These are phyloP conservation scores for Coptotermes formosanus DNA, from an alignment of 1,140 invertebrate species.

Conservation along the genomic window DNA sequence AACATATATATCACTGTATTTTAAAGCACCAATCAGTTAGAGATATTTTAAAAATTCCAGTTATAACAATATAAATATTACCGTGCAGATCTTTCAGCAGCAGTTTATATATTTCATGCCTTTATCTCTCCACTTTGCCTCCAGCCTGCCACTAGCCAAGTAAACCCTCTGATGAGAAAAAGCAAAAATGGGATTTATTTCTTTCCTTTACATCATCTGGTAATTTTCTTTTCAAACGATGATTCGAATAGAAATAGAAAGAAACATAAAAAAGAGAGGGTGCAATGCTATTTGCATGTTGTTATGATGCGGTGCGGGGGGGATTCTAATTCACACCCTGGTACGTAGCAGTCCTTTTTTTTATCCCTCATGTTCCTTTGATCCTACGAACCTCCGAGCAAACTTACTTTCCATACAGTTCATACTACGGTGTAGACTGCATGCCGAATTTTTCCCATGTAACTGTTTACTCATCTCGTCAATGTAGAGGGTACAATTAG, in stretches of 20 bases:
- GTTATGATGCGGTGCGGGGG: no score
- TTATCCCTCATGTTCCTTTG: neutral
- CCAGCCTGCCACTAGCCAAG: neutral
- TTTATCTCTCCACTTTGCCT: neutral
- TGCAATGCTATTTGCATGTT: neutral
- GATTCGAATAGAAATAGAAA: conserved; percentile 3
- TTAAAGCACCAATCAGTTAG: no score
- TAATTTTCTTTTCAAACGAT: neutral
- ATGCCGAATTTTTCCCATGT: neutral
- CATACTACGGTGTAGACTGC: neutral
- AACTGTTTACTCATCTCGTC: conserved; percentile 2
- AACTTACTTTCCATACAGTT: neutral
- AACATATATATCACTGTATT: no score
- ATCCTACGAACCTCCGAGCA: neutral
- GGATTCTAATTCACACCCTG: neutral
- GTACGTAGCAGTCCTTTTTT: neutral
- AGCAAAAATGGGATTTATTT: neutral
- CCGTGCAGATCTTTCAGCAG: neutral
- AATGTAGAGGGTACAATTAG: neutral
- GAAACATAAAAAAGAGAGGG: neutral
- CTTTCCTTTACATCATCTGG: neutral
- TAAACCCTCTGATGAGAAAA: neutral
- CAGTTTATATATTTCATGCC: neutral
- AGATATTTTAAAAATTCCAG: no score
- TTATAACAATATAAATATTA: neutral